Evolutionary conservation across 2,797 vertebrate species (phyloP).

Genomic region (Gymnocypris eckloni): DNA sequence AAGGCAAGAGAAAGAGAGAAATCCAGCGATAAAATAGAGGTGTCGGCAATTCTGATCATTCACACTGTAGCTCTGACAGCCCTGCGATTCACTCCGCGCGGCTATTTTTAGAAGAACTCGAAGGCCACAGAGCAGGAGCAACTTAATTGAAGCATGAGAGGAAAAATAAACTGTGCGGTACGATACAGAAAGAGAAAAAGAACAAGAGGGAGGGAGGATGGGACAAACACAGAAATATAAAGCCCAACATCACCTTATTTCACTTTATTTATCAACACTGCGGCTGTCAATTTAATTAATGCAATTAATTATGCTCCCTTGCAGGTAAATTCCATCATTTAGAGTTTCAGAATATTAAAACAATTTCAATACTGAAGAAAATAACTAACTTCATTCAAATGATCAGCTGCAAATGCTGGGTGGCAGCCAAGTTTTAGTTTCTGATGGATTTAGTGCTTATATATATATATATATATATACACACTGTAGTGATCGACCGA

Average conservation of each 20-base stretch:
- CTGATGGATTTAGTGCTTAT: not conserved
- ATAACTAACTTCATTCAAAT: not conserved
- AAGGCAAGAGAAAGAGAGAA: conserved; percentile 6
- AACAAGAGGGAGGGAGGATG: not conserved
- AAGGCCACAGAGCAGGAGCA: conserved; percentile 41
- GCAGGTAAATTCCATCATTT: not conserved
- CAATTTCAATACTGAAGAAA: not conserved
- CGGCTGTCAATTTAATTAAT: not conserved
- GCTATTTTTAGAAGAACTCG: conserved; percentile 56
- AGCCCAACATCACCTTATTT: not conserved
- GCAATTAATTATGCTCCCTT: not conserved
- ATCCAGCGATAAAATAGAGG: conserved; percentile 32
- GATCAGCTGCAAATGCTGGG: not conserved
- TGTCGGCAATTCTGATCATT: conserved; percentile 47
- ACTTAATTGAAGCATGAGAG: conserved; percentile 44
- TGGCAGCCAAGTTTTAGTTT: not conserved
- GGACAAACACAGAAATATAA: not conserved
- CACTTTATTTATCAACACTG: not conserved
- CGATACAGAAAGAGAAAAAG: not conserved
- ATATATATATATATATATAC: no score
- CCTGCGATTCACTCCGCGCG: not conserved
- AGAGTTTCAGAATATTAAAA: not conserved
- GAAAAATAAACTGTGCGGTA: conserved; percentile 34
- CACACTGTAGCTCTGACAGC: conserved; percentile 39
- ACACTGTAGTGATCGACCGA: no score